Conservation (phyloP, 2,888 invertebrate species). For the Synanthedon tipuliformis region DNA sequence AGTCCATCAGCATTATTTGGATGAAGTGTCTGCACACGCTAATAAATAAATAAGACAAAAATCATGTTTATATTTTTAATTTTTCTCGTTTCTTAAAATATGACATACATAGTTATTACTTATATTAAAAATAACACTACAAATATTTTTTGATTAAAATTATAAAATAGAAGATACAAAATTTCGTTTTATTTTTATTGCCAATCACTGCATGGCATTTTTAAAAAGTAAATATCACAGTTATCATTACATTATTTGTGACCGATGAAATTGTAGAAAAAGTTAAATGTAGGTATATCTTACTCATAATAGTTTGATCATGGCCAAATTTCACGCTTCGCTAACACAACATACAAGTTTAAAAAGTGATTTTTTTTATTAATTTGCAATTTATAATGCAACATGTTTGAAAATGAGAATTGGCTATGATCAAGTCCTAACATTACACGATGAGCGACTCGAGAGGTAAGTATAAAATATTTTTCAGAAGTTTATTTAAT, state of each 20-base stretch:
- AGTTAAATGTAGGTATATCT: constrained; percentile 19
- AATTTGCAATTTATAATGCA: no score
- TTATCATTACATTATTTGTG: constrained; percentile 66
- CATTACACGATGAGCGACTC: constrained; percentile 25
- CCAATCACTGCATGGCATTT: constrained; percentile 50
- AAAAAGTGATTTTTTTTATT: no score
- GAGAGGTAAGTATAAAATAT: constrained; percentile 15
- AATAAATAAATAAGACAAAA: constrained; percentile 1
- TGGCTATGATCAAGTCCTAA: background rate
- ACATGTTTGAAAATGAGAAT: no score
- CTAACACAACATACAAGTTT: no score
- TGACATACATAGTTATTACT: constrained; percentile 12
- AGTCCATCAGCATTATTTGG: no score
- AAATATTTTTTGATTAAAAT: constrained; percentile 18
- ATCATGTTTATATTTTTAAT: constrained; percentile 1
- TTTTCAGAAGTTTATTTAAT: background rate
- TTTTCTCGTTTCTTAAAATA: constrained; percentile 15
- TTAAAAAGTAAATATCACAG: constrained; percentile 70
- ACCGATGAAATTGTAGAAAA: constrained; percentile 48
- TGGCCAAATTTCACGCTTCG: no score
- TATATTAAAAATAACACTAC: constrained; percentile 11
- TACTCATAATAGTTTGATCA: constrained; percentile 1
- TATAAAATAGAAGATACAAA: constrained; percentile 15
- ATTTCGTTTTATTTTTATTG: constrained; percentile 52
- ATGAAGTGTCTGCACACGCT: background rate